phyloP scores from a whole-genome alignment of 2,888 invertebrate genomes.

The Drosophila suboccidentalis region DNA sequence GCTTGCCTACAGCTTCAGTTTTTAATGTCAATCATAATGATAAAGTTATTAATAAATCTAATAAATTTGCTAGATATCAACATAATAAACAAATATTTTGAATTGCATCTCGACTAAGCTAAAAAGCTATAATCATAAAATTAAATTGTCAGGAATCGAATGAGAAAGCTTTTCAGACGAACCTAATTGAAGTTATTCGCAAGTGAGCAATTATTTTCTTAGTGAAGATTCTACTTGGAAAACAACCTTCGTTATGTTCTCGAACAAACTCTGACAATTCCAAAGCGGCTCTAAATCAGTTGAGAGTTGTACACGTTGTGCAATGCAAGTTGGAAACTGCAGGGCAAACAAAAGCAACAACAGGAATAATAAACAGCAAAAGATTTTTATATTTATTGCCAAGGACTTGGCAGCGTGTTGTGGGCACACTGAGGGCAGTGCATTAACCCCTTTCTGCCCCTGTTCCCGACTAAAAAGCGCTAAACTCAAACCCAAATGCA shows the following conservation, averaged over 20 bases:
- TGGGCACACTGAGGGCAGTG: conserved; percentile 59
- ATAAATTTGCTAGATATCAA: background rate
- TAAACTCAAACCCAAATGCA: conserved; percentile 21
- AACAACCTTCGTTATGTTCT: conserved; percentile 13
- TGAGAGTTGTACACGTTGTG: conserved; percentile 25
- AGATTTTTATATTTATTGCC: conserved; percentile 81
- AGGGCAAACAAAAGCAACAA: conserved; percentile 41
- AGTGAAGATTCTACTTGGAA: background rate
- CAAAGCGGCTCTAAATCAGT: conserved; percentile 37
- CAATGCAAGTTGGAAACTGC: conserved; percentile 46
- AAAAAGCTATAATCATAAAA: background rate
- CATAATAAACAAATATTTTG: background rate
- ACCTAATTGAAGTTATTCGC: background rate
- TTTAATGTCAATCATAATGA: background rate
- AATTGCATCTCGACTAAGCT: background rate
- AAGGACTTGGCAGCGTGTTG: conserved; percentile 52
- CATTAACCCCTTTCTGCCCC: conserved; percentile 74
- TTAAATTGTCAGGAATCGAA: background rate
- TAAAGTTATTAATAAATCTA: background rate
- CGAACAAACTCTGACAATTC: conserved; percentile 17
- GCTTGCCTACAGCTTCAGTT: background rate
- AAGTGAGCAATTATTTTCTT: conserved; percentile 1
- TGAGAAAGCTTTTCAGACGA: background rate
- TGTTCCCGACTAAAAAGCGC: conserved; percentile 12
- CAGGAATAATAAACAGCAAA: conserved; percentile 55